These are phyloP conservation scores for Mythimna pallens DNA, from an alignment of 2,888 invertebrate genomes.

Conservation along the genomic window DNA sequence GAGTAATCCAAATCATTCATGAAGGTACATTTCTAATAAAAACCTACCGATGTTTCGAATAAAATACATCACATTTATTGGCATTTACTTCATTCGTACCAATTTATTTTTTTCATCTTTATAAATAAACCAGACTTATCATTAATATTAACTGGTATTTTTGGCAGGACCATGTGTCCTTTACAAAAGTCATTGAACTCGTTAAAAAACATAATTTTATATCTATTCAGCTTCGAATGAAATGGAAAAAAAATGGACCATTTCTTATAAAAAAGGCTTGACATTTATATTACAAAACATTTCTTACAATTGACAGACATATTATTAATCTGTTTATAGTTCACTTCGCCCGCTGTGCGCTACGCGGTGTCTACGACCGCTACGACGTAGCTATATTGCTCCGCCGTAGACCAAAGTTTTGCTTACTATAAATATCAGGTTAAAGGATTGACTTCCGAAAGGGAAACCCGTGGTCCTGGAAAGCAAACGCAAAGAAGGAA, in stretches of 20 bases:
- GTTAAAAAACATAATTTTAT: conserved; percentile 26
- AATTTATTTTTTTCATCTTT: conserved; percentile 8
- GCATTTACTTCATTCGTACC: background rate
- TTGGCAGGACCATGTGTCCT: background rate
- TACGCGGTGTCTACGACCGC: conserved; percentile 43
- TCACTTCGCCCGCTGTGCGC: conserved; percentile 2
- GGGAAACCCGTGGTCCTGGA: too few relatives aligned
- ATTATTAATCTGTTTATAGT: background rate
- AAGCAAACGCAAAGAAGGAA: too few relatives aligned
- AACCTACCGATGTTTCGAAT: background rate
- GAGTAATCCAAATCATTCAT: conserved; percentile 1
- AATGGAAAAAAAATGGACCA: background rate
- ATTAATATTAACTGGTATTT: background rate
- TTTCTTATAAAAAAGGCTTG: background rate
- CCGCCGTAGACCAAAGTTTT: conserved; percentile 48
- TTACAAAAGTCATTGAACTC: conserved; percentile 7
- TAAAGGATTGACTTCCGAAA: too few relatives aligned
- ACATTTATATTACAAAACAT: background rate
- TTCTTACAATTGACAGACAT: background rate
- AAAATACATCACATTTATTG: conserved; percentile 9
- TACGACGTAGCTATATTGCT: conserved; percentile 36
- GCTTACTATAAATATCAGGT: conserved; percentile 3
- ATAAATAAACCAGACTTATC: background rate
- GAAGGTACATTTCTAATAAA: background rate
- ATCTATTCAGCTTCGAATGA: background rate